Conservation (phyloP, 2,797 vertebrate genomes). For the Enteromius radiatus region DNA sequence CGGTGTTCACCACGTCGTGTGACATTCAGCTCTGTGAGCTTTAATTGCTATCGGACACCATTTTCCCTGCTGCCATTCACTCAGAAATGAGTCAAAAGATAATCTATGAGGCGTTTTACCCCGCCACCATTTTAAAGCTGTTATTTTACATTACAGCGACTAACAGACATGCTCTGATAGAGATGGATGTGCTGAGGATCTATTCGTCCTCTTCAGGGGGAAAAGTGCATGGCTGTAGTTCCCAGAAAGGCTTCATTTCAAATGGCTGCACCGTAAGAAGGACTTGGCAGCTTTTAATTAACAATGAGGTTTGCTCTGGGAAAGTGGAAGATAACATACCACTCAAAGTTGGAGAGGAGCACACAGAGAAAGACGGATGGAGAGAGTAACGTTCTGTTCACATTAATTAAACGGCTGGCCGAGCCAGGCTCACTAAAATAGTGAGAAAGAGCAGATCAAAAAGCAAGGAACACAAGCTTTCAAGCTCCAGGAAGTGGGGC, state of each 20-base stretch:
- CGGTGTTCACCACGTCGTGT: neutral
- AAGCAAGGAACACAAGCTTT: conserved; percentile 31
- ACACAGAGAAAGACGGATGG: conserved; percentile 42
- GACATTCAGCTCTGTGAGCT: conserved; percentile 7
- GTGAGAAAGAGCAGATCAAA: conserved; percentile 47
- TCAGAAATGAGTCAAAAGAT: conserved; percentile 34
- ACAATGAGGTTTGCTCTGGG: conserved; percentile 50
- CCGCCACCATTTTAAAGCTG: conserved; percentile 39
- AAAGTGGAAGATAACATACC: conserved; percentile 47
- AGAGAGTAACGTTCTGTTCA: conserved; percentile 43
- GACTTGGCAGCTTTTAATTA: conserved; percentile 56
- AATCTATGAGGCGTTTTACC: conserved; percentile 15
- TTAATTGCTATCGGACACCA: conserved; percentile 6
- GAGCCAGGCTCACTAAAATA: conserved; percentile 35
- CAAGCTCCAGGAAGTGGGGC: conserved; percentile 22
- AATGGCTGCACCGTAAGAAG: conserved; percentile 33
- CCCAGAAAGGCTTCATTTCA: conserved; percentile 32
- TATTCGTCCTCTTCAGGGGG: conserved; percentile 21
- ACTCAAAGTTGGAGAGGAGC: conserved; percentile 40
- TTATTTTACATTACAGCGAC: conserved; percentile 17
- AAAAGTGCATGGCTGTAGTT: neutral
- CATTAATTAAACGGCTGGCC: conserved; percentile 42
- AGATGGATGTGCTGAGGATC: conserved; percentile 30
- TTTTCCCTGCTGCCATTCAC: neutral
- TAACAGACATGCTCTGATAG: neutral